Conservation (phyloP, 2,113 vertebrate species). For the Maccullochella peelii region DNA sequence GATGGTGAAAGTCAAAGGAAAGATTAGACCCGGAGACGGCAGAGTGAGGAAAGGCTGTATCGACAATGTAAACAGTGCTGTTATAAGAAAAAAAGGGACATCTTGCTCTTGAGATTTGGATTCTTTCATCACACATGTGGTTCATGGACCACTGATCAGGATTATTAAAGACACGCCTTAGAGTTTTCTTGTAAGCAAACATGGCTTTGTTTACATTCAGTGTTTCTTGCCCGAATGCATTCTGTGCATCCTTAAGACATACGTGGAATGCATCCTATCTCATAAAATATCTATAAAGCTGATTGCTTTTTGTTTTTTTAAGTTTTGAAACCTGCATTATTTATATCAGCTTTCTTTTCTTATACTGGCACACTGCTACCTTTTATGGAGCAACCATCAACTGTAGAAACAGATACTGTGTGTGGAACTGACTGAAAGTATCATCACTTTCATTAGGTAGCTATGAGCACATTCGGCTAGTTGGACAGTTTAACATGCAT, state of each 20-base stretch:
- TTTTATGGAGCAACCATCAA: neutral
- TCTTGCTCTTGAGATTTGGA: slow-evolving; percentile 9
- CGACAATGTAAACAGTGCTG: slow-evolving; percentile 11
- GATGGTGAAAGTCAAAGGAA: slow-evolving; percentile 46
- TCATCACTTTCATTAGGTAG: slow-evolving; percentile 16
- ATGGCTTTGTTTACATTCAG: neutral
- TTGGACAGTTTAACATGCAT: neutral
- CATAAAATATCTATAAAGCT: slow-evolving; percentile 1
- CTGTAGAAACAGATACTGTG: neutral
- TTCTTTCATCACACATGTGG: slow-evolving; percentile 9
- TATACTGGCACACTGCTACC: neutral
- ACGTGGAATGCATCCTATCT: neutral
- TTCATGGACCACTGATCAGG: slow-evolving; percentile 27
- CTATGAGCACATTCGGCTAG: neutral
- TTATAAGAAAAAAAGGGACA: slow-evolving; percentile 4
- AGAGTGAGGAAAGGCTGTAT: slow-evolving; percentile 16
- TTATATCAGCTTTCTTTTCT: neutral
- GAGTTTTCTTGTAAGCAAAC: slow-evolving; percentile 1
- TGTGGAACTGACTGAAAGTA: slow-evolving; percentile 5
- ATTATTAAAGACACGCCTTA: slow-evolving; percentile 22
- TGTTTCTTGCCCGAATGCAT: neutral
- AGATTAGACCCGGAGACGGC: slow-evolving; percentile 22
- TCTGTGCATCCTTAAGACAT: neutral
- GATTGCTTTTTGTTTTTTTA: neutral
- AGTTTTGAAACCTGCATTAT: slow-evolving; percentile 1